Conservation (phyloP, 1,140 invertebrate genomes). For the Cotesia chilonis region DNA sequence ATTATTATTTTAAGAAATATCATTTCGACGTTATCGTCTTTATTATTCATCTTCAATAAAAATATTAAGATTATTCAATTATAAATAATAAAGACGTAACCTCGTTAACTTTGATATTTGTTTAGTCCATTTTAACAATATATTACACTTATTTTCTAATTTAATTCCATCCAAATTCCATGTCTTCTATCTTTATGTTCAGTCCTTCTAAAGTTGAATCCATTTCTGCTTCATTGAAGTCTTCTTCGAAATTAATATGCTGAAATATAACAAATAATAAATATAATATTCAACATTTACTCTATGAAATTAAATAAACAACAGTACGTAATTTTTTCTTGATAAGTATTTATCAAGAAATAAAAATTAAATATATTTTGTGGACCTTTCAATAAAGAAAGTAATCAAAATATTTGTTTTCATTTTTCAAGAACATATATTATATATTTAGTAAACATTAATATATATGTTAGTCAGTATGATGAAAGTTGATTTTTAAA, state of each 20-base stretch:
- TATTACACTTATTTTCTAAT: constrained; percentile 3
- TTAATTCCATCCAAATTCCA: constrained; percentile 54
- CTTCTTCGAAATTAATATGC: constrained; percentile 53
- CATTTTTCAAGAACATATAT: too few relatives aligned
- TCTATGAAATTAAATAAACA: not conserved
- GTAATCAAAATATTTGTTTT: too few relatives aligned
- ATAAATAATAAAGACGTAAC: constrained; percentile 16
- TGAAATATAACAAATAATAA: constrained; percentile 33
- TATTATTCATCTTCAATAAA: too few relatives aligned
- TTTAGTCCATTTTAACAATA: constrained; percentile 23
- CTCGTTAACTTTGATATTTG: not conserved
- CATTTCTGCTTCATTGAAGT: constrained; percentile 49
- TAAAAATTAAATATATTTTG: too few relatives aligned
- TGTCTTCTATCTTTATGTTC: constrained; percentile 57
- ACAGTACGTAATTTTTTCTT: too few relatives aligned
- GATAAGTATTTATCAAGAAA: too few relatives aligned
- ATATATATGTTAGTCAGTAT: too few relatives aligned
- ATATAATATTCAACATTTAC: constrained; percentile 20
- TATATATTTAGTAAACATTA: too few relatives aligned
- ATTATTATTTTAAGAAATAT: constrained; percentile 6
- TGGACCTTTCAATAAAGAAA: too few relatives aligned
- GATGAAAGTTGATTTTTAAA: too few relatives aligned
- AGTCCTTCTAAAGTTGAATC: constrained; percentile 53
- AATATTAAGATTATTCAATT: too few relatives aligned
- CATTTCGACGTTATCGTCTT: not conserved